Percentiles rank a stretch among this genome's conserved stretches.
Conservation (phyloP, 2,797 vertebrate genomes). For the Coendou prehensilis region DNA sequence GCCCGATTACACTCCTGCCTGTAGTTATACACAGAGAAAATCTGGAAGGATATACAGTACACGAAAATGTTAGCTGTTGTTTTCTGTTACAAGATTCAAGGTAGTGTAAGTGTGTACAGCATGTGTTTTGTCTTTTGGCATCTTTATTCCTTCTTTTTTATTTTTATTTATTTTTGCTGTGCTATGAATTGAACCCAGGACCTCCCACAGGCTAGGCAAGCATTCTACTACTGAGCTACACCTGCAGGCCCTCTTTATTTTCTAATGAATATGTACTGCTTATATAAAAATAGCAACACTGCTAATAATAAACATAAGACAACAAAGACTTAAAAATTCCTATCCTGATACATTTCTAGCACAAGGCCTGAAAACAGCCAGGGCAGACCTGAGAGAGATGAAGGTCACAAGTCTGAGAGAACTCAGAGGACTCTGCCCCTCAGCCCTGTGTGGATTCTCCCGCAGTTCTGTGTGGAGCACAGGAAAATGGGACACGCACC, state of each 20-base stretch:
- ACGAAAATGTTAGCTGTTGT: neutral
- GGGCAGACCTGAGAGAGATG: neutral
- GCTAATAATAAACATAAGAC: neutral
- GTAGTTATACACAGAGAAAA: neutral
- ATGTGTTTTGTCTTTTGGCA: constrained; percentile 33
- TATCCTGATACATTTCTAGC: neutral
- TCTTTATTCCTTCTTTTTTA: neutral
- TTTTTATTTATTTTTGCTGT: neutral
- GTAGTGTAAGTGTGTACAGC: neutral
- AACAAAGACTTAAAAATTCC: neutral
- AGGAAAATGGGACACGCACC: neutral
- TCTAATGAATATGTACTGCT: neutral
- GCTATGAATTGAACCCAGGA: neutral
- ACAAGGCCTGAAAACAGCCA: neutral
- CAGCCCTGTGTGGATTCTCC: too few relatives aligned
- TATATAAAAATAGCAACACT: neutral
- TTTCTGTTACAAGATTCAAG: neutral
- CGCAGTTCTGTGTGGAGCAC: fast-evolving
- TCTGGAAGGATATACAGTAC: neutral
- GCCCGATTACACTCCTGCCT: neutral
- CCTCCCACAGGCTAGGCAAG: neutral
- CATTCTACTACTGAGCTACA: neutral
- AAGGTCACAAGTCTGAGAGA: neutral
- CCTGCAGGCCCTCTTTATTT: neutral
- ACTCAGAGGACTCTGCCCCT: neutral